These are phyloP conservation scores for Rachycentron canadum DNA, from an alignment of 2,797 vertebrate genomes.

Conservation along the genomic window DNA sequence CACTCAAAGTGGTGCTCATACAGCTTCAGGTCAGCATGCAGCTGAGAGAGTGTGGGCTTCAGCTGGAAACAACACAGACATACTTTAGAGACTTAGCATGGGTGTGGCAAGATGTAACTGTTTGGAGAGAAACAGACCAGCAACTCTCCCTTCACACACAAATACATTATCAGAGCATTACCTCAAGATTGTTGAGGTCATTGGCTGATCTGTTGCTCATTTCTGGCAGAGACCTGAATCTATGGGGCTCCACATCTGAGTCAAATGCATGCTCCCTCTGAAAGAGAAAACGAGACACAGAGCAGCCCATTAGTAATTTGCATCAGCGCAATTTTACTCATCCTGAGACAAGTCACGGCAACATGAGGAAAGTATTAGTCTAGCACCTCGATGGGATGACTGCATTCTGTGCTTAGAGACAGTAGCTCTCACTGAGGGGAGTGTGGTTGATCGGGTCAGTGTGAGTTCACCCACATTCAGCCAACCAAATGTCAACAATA, in stretches of 20 bases:
- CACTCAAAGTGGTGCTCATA: conserved; percentile 89
- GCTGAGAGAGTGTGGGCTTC: conserved; percentile 86
- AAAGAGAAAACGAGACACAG: conserved; percentile 78
- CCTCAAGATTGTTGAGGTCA: conserved; percentile 87
- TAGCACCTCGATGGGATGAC: conserved; percentile 55
- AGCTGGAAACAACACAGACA: conserved; percentile 77
- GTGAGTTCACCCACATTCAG: conserved; percentile 84
- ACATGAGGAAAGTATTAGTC: conserved; percentile 78
- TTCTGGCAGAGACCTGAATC: conserved; percentile 87
- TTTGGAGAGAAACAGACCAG: conserved; percentile 45
- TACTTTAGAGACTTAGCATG: conserved; percentile 61
- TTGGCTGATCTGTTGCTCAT: conserved; percentile 86
- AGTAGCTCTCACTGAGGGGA: conserved; percentile 72
- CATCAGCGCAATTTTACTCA: conserved; percentile 67
- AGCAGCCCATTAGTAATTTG: conserved; percentile 67
- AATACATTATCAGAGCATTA: conserved; percentile 72
- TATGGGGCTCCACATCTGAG: conserved; percentile 84
- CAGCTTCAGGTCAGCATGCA: conserved; percentile 85
- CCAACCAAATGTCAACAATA: conserved; percentile 86
- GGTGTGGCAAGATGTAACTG: conserved; percentile 66
- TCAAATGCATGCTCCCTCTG: conserved; percentile 86
- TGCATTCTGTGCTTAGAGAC: conserved; percentile 71
- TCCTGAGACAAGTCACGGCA: conserved; percentile 75
- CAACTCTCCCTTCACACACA: conserved; percentile 40
- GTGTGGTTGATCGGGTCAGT: conserved; percentile 74